Evolutionary conservation across 2,113 vertebrate species (phyloP), one percentile per base, ranked within the genome.

Genomic region (Hippocampus barbouri): DNA sequence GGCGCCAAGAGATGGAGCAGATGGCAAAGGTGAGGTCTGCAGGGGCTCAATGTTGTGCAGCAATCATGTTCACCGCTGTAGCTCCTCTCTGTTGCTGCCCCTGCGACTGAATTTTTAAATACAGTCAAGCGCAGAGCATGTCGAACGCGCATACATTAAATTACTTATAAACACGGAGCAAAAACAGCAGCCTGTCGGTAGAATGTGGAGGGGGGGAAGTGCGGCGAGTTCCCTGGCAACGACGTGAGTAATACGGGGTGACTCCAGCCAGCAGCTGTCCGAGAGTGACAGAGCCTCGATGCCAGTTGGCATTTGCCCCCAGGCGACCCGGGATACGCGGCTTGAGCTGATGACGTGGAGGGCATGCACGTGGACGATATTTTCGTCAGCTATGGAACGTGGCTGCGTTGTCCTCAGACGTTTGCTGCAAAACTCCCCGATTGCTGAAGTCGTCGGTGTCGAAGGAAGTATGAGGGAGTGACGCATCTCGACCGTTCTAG

Each of bases 251-350:
- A 78, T 54, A 30, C 7, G 20, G 69, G 75, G 87, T 78, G 87
- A 87, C 87, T 86, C 71, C 69, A 87, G 72, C 88, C 83, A 80
- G 85, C 87, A 89, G 88, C 88, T 89, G 89, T 82, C 83, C 59
- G 2, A 70, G 73, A 89, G 80, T 86, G 88, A 90, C 88, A 79
- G 62, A 38, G 41, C 74, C 49, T 69, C 82, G 64, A 82, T 79
- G 81, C 16, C 71, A 83, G 80, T 38, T 88, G 87, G 86, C 87
- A 87, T 77, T 76, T 70, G 83, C 83, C 84, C 85, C 51, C 1
- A 73, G 87, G 76, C 74, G 83, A 83, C 75, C 53, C 74, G 67
- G 83, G 85, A 83, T 79, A 85, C 82, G 78, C 87, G 84, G 82
- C 81, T 86, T 83, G 79, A 86, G 79, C 77, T 75, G 80, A 83